Evolutionary conservation across 1,140 invertebrate species (phyloP).

Genomic region (Drosophila funebris): DNA sequence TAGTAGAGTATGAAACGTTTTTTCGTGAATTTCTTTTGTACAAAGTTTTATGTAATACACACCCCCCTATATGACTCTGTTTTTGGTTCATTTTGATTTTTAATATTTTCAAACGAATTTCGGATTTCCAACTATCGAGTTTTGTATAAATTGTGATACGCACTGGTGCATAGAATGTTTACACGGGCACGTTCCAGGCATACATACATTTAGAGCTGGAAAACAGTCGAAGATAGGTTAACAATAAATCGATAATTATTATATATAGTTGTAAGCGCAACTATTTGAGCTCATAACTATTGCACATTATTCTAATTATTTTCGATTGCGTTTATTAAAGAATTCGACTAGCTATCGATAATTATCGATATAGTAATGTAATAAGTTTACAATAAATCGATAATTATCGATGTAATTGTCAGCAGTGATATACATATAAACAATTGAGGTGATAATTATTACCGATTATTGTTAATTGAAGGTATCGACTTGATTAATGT

Average conservation of each 20-base stretch:
- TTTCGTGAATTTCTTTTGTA: conserved; percentile 75
- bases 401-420: neutral
- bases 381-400: neutral
- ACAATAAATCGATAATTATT: neutral
- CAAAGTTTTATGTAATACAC: conserved; percentile 39
- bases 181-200: conserved; percentile 27
- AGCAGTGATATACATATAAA: no score
- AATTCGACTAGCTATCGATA: no score
- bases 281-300: no score
- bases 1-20: conserved; percentile 67
- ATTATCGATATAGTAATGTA: no score
- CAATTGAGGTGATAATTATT: neutral
- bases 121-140: neutral
- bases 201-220: conserved; percentile 3
- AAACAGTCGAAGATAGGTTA: neutral
- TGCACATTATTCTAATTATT: no score
- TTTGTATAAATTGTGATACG: conserved; percentile 27
- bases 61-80: conserved; percentile 20
- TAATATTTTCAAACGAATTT: conserved; percentile 28
- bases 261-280: no score
- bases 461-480: neutral
- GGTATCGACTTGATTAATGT: neutral
- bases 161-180: conserved; percentile 66
- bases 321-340: no score
- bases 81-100: conserved; percentile 27